phyloP scores from a whole-genome alignment of 2,888 invertebrate genomes.

The Oscheius sp. region DNA sequence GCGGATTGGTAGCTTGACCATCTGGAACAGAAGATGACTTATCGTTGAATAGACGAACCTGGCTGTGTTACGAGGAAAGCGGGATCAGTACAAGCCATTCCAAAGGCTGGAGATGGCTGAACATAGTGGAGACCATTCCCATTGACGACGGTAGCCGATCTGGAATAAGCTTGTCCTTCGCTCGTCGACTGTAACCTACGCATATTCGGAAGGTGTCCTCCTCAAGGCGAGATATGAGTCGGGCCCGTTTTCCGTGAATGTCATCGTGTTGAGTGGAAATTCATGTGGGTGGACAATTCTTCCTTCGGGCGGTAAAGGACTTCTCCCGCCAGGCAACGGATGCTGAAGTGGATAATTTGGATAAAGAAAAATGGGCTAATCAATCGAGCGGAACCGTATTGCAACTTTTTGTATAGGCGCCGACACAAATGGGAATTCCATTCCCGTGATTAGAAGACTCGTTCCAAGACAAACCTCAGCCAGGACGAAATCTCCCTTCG shows the following conservation, averaged over 20 bases:
- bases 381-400: constrained; percentile 31
- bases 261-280: constrained; percentile 80
- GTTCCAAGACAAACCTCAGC: constrained; percentile 82
- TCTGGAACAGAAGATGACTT: constrained; percentile 25
- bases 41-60: constrained; percentile 7
- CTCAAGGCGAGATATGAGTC: constrained; percentile 33
- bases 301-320: constrained; percentile 77
- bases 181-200: constrained; percentile 15
- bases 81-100: constrained; percentile 15
- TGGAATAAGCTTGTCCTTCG: not conserved
- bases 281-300: constrained; percentile 96
- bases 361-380: not conserved
- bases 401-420: constrained; percentile 16
- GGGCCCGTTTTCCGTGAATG: constrained; percentile 21
- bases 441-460: not conserved
- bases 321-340: constrained; percentile 22
- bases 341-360: constrained; percentile 5
- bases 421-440: constrained; percentile 21
- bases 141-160: constrained; percentile 8
- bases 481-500: constrained; percentile 90
- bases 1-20: constrained; percentile 17
- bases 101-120: constrained; percentile 12
- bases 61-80: constrained; percentile 36
- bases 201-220: constrained; percentile 65
- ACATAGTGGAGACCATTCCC: not conserved